Base-by-base conservation (phyloP, 2,888 invertebrate species). In the Trissolcus japonicus region DNA sequence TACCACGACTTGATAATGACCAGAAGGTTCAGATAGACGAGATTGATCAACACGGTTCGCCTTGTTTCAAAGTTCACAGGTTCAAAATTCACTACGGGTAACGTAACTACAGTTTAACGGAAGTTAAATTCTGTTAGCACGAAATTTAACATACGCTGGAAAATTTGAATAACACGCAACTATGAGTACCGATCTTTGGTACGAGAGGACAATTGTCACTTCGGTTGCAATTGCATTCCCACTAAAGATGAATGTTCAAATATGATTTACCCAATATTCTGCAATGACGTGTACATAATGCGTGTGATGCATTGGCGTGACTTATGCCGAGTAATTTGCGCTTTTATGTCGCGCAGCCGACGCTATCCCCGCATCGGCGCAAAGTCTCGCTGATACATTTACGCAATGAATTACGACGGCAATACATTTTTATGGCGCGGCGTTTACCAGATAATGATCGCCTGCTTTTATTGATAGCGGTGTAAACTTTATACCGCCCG, bases 381-480 rank as follows among this genome's bases (percentile, higher is more conserved):
- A 35, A 35, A 51, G 40, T 50, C 41, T 68, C 68, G 53, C 51
- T 61, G 73, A 66, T 66, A 61, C 61, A 61, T 57, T 74, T 54
- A 25, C 46, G 53, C 29, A 35, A 40, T 50, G 40, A 63, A 65
- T 65, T 69, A 69, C 63, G 59, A 59, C 55, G 14, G 63, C 46
- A 43, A 68, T 69, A 69, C 63, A 68, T 69, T 75, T 75, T 75
- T 75, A 69, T 25, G 65, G 43, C 4, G 48, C 57, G 48, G 17
- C 54, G 19, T 63, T 63, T 63, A 68, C 50, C 57, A 57, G 74
- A 68, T 75, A 75, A 68, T 75, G 67, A 75, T 75, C 61, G 55
- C 19, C 21, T 51, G 61, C 19, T 35, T 25, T 67, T 59, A 68
- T 74, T 57, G 67, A 74, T 63, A 54, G 19, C 59, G 17, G 60